These are phyloP conservation scores for Pelobates cultripes DNA, from an alignment of 2,797 vertebrate species.

Conservation along the genomic window DNA sequence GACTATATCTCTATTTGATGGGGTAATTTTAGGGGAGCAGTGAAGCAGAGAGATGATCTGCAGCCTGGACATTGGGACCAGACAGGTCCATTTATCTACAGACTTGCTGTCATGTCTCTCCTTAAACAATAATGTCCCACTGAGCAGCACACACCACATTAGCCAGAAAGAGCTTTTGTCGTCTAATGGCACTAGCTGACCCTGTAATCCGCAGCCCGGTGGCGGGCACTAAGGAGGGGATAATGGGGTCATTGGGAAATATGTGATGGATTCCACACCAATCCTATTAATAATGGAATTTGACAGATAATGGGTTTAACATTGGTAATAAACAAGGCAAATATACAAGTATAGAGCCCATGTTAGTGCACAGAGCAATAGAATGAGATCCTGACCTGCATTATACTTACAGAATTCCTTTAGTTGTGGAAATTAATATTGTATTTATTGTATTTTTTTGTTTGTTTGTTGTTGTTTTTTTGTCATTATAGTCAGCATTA, in stretches of 20 bases:
- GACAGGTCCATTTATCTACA: neutral
- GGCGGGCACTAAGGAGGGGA: neutral
- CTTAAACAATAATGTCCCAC: conserved; percentile 4
- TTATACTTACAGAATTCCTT: no score
- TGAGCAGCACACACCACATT: conserved; percentile 16
- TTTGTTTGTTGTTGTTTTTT: no score
- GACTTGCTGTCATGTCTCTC: conserved; percentile 1
- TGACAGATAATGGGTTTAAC: no score
- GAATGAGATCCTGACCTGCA: no score
- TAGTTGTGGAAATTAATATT: no score
- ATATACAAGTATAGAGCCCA: neutral
- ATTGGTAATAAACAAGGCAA: no score
- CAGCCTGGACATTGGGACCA: neutral
- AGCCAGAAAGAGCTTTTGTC: neutral
- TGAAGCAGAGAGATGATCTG: neutral
- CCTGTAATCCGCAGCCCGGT: neutral
- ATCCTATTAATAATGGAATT: no score
- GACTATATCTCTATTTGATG: neutral
- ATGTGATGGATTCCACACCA: neutral
- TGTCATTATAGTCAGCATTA: no score
- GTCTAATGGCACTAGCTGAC: neutral
- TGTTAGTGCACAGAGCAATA: no score
- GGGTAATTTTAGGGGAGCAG: neutral
- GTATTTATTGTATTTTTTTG: no score
- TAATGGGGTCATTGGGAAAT: neutral